Conservation (phyloP, 2,113 vertebrate species). For the Ochotona curzoniae region DNA sequence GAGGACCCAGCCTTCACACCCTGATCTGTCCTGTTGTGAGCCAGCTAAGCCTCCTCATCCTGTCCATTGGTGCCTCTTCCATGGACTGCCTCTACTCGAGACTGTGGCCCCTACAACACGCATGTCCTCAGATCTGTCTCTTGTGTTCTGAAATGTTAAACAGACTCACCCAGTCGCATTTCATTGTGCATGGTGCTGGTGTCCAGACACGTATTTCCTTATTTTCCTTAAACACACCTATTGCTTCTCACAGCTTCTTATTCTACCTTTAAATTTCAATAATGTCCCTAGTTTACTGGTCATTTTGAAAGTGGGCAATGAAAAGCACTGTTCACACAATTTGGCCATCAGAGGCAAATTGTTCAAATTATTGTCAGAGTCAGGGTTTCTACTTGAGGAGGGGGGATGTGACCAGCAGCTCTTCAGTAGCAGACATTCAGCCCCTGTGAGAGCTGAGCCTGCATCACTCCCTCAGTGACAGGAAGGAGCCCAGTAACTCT, state of each 20-base stretch:
- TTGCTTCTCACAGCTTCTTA: neutral
- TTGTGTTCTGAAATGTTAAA: neutral
- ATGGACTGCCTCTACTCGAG: neutral
- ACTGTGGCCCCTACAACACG: neutral
- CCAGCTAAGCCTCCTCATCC: neutral
- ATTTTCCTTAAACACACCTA: neutral
- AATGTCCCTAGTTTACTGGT: neutral
- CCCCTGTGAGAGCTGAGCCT: too few relatives aligned
- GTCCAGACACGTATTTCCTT: neutral
- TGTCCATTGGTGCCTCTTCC: neutral
- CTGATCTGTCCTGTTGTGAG: neutral
- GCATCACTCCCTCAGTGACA: too few relatives aligned
- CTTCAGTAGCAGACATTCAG: too few relatives aligned
- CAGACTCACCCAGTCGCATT: conserved; percentile 2
- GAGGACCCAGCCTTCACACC: neutral
- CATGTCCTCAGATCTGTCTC: neutral
- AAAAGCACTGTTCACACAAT: too few relatives aligned
- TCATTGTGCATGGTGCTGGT: neutral
- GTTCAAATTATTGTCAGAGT: neutral
- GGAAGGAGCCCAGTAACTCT: too few relatives aligned
- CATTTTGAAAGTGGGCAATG: neutral
- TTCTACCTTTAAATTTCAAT: neutral
- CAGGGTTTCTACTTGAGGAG: neutral
- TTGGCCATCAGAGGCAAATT: neutral
- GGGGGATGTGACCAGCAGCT: too few relatives aligned